These are phyloP conservation scores for Morpho deidamia DNA, from an alignment of 2,888 invertebrate species.

Conservation along the genomic window DNA sequence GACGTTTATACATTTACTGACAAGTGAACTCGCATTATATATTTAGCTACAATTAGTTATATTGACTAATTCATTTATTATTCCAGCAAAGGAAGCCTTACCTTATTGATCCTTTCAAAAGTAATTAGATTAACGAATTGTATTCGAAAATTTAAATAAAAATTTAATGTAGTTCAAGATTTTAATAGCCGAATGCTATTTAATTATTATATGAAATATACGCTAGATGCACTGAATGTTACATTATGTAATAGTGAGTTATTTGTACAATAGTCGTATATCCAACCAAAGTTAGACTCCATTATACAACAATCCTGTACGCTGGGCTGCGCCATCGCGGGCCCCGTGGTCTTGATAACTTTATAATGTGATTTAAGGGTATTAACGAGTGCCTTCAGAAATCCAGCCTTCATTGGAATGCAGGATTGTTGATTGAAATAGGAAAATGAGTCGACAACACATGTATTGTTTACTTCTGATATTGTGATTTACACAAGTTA, in stretches of 20 bases:
- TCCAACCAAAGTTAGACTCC: constrained; percentile 57
- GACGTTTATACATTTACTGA: constrained; percentile 28
- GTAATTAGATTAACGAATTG: constrained; percentile 15
- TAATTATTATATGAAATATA: constrained; percentile 39
- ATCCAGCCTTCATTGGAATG: constrained; percentile 71
- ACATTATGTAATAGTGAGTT: constrained; percentile 11
- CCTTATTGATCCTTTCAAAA: constrained; percentile 11
- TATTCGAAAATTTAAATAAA: constrained; percentile 17
- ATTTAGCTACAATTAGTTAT: constrained; percentile 10
- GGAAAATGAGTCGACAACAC: constrained; percentile 43
- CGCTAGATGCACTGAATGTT: constrained; percentile 42
- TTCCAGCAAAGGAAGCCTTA: constrained; percentile 2
- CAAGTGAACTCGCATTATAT: constrained; percentile 23
- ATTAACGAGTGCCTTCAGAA: constrained; percentile 74
- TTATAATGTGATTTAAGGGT: constrained; percentile 53
- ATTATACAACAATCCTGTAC: constrained; percentile 43
- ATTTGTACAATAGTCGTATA: constrained; percentile 32
- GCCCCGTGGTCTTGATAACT: constrained; percentile 13
- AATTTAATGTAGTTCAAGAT: constrained; percentile 10
- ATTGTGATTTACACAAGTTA: no score
- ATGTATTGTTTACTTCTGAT: constrained; percentile 31
- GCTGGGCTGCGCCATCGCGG: constrained; percentile 25
- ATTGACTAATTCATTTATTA: constrained; percentile 11
- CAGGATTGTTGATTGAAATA: constrained; percentile 65
- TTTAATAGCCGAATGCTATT: constrained; percentile 6